Conservation (phyloP, 2,888 invertebrate species). For the Drosophila mulleri region DNA sequence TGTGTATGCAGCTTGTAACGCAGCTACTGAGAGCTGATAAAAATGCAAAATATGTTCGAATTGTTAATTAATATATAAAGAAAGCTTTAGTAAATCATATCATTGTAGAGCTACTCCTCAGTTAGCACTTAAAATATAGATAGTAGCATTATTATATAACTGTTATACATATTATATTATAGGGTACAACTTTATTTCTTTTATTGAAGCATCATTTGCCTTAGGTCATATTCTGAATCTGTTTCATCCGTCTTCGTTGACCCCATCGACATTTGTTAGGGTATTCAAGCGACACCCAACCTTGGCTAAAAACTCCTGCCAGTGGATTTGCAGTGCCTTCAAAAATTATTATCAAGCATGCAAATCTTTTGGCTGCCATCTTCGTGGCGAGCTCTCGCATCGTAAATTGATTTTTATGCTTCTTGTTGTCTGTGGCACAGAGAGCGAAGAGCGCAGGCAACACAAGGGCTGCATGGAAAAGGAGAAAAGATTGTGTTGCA, state of each 20-base stretch:
- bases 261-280: background rate
- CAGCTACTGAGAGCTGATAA: background rate
- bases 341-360: conserved; percentile 83
- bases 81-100: no score
- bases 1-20: background rate
- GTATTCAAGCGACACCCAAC: background rate
- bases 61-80: background rate
- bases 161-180: no score
- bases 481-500: conserved; percentile 12
- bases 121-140: no score
- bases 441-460: background rate
- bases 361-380: conserved; percentile 70
- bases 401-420: conserved; percentile 79
- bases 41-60: background rate
- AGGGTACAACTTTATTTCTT: no score
- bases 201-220: no score
- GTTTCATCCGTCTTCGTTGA: no score
- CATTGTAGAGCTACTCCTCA: no score
- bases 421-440: conserved; percentile 60
- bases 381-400: conserved; percentile 63
- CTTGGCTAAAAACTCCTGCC: background rate
- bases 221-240: no score
- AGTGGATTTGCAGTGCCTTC: conserved; percentile 33
- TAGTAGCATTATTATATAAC: no score
- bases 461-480: no score